Evolutionary conservation across 1,140 invertebrate genomes (phyloP).

Genomic region (Neodiprion pinetum): DNA sequence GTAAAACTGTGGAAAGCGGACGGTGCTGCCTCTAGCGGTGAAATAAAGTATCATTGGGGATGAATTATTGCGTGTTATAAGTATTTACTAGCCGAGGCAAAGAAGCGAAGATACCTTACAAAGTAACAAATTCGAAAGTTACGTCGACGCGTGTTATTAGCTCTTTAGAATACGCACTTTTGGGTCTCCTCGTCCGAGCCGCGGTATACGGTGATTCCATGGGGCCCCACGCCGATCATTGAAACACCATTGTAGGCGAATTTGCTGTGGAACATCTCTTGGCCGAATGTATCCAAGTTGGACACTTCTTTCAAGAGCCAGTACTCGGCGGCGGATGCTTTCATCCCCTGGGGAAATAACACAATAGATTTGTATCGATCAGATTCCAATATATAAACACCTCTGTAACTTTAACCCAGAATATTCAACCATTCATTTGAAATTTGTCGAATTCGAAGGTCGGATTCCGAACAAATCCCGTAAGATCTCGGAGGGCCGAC

Average conservation of each 20-base stretch:
- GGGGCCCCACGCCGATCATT: slow-evolving; percentile 78
- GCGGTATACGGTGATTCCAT: slow-evolving; percentile 78
- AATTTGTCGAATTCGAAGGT: too few relatives aligned
- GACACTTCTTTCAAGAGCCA: slow-evolving; percentile 82
- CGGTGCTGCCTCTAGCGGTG: neutral
- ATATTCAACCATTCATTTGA: too few relatives aligned
- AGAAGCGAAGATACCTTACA: too few relatives aligned
- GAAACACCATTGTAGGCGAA: slow-evolving; percentile 52
- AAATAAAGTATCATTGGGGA: neutral
- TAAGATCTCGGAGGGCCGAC: too few relatives aligned
- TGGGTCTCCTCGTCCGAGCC: slow-evolving; percentile 68
- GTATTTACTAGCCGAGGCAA: too few relatives aligned
- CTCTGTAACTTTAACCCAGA: too few relatives aligned
- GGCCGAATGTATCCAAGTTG: slow-evolving; percentile 79
- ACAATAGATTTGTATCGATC: too few relatives aligned
- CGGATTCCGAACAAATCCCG: too few relatives aligned
- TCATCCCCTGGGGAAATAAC: slow-evolving; percentile 59
- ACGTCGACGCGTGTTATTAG: too few relatives aligned
- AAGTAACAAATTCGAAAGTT: too few relatives aligned
- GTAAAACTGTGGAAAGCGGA: neutral
- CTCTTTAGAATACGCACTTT: slow-evolving; percentile 56
- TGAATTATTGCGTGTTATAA: neutral
- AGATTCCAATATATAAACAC: too few relatives aligned
- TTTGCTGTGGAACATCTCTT: slow-evolving; percentile 82
- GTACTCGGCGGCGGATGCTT: slow-evolving; percentile 74